These are phyloP conservation scores for Dascyllus trimaculatus DNA, from an alignment of 2,113 vertebrate genomes.

Conservation along the genomic window DNA sequence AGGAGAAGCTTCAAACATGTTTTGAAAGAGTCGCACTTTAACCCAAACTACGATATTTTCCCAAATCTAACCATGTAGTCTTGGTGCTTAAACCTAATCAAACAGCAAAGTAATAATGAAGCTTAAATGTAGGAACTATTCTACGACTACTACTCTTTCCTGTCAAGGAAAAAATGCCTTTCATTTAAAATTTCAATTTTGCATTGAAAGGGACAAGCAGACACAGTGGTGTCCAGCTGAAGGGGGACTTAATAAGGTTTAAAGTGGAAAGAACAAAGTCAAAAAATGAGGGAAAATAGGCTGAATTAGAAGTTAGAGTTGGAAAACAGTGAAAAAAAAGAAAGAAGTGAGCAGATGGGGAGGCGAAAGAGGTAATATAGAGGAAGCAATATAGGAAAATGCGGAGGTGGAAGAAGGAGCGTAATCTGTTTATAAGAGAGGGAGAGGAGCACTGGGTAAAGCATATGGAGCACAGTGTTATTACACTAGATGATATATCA, in stretches of 20 bases:
- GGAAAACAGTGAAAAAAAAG: slow-evolving; percentile 10
- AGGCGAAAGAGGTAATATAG: slow-evolving; percentile 8
- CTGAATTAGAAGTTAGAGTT: not conserved
- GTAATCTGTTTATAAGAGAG: slow-evolving; percentile 52
- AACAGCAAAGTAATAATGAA: no score
- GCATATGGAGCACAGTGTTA: slow-evolving; percentile 43
- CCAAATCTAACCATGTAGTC: no score
- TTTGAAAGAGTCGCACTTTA: no score
- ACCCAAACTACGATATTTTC: no score
- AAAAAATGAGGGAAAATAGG: not conserved
- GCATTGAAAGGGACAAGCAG: slow-evolving; percentile 14
- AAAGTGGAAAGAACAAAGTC: not conserved
- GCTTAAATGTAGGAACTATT: no score
- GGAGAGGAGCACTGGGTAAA: slow-evolving; percentile 21
- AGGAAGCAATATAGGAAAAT: slow-evolving; percentile 40
- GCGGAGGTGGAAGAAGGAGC: slow-evolving; percentile 36
- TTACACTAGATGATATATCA: slow-evolving; percentile 46
- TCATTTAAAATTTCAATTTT: no score
- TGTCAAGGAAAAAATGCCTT: no score
- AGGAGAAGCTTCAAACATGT: no score
- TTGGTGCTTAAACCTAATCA: no score
- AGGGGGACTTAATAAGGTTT: slow-evolving; percentile 21
- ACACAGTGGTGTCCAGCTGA: slow-evolving; percentile 1
- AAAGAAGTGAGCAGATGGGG: slow-evolving; percentile 37
- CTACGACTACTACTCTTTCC: no score